A percentile compares a stretch with the other conserved stretches of the same genome.
These are phyloP conservation scores for Bubo bubo DNA, from an alignment of 2,113 vertebrate species.

Conservation along the genomic window DNA sequence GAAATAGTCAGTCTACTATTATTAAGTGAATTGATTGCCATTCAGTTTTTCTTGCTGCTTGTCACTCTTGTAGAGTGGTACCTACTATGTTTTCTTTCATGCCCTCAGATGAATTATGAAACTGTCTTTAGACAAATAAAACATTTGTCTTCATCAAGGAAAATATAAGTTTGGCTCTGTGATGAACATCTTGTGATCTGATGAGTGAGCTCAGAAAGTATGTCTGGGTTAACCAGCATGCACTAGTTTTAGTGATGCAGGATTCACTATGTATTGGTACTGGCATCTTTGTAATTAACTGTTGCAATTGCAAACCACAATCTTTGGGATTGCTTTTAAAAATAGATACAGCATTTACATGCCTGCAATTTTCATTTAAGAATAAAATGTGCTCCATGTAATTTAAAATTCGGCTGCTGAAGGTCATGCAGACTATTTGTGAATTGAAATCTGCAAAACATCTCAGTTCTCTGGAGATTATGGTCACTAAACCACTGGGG, in stretches of 20 bases:
- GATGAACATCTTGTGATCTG: conserved; percentile 60
- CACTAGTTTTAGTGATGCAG: conserved; percentile 60
- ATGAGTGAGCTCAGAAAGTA: conserved; percentile 75
- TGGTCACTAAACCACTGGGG: conserved; percentile 41
- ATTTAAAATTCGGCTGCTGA: conserved; percentile 74
- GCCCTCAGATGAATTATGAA: background rate
- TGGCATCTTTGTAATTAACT: conserved; percentile 70
- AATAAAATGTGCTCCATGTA: conserved; percentile 76
- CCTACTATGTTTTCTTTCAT: background rate
- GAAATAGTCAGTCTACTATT: background rate
- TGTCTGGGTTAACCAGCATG: conserved; percentile 75
- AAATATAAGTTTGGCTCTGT: conserved; percentile 23
- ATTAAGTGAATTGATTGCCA: background rate
- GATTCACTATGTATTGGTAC: conserved; percentile 48
- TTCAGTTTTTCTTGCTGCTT: background rate
- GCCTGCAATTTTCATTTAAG: conserved; percentile 78
- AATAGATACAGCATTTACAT: conserved; percentile 71
- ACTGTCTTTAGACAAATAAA: background rate
- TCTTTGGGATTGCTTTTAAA: conserved; percentile 74
- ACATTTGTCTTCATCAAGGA: background rate
- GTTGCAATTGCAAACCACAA: conserved; percentile 71
- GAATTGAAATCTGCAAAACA: conserved; percentile 68
- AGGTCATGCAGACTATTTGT: conserved; percentile 73
- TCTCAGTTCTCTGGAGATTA: conserved; percentile 28
- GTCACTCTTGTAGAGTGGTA: background rate